Evolutionary conservation across 2,113 vertebrate species (phyloP).

Genomic region (Brachypteracias leptosomus): DNA sequence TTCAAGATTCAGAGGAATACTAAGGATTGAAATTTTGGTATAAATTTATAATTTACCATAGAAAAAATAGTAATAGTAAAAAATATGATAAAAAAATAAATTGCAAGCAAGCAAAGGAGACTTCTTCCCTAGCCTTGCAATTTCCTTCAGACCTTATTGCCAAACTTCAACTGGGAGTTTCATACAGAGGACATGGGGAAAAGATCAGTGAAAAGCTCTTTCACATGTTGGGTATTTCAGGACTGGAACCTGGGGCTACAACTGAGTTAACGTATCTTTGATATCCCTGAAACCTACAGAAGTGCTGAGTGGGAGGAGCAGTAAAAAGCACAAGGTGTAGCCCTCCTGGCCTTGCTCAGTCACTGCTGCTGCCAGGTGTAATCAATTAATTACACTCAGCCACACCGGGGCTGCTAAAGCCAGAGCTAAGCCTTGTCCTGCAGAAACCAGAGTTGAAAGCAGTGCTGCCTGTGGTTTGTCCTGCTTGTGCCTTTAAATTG

Average conservation of each 20-base stretch:
- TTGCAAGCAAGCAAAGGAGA: background rate
- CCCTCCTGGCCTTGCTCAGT: background rate
- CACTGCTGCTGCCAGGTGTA: conserved; percentile 38
- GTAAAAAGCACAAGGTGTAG: background rate
- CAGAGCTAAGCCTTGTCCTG: background rate
- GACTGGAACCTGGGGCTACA: background rate
- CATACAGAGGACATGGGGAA: background rate
- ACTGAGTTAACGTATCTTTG: background rate
- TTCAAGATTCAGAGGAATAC: background rate
- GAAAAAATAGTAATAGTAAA: background rate
- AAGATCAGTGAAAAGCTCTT: background rate
- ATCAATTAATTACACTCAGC: background rate
- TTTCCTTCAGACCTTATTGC: background rate
- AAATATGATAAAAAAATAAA: background rate
- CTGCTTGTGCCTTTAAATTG: background rate
- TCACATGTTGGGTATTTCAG: fast-evolving
- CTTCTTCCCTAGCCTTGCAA: background rate
- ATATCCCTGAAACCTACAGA: background rate
- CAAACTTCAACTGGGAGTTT: background rate
- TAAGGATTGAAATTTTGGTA: background rate
- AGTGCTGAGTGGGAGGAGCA: background rate
- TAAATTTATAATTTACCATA: background rate
- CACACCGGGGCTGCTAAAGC: background rate
- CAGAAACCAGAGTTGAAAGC: background rate
- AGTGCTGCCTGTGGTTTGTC: background rate